Base-by-base conservation (phyloP, 2,797 vertebrate genomes). In the Neosilurus hyrtlii region DNA sequence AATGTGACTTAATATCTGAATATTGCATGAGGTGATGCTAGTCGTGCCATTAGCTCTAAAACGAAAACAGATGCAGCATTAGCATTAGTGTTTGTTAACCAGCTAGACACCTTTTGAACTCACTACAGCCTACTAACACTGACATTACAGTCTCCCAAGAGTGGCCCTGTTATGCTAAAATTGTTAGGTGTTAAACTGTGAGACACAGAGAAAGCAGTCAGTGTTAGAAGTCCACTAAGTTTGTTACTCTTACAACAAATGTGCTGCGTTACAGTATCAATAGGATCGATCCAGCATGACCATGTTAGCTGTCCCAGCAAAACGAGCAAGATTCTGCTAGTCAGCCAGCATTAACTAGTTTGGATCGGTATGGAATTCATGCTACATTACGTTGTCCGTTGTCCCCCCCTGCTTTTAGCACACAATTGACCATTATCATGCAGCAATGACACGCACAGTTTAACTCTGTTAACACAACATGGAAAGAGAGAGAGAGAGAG, bases 401-500 rank as follows among this genome's bases (percentile, higher is more conserved):
- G 30, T 3, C 43, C 43, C 43, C 43, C 43, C 30, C 30, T 16
- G 65, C 62, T 82, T 37, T 79, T 59, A 52, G 76, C 70, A 65
- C 84, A 82, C 78, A 68, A 14, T 71, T 80, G 76, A 76, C 81
- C 74, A 35, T 68, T 68, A 85, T 79, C 91, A 92, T 88, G 89
- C 90, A 87, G 71, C 66, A 73, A 66, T 43, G 56, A 68, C 67
- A 82, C 22, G 74, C 79, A 84, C 71, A 59, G 15, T 83, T 78
- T 66, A 67, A 86, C 54, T 87, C 65, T 83, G 82, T 88, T 86
- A 85, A 85, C 86, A 87, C 80, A 57, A 79, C 86, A 86, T 81
- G 85, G 83, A 81, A 4, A 85, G 37, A 59, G 57, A 52, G 57
- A 51, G 78, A 77, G 56, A 16, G 35, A 83, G 66, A 71, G 35